phyloP scores from a whole-genome alignment of 2,797 vertebrate genomes.

The Ispidina picta region DNA sequence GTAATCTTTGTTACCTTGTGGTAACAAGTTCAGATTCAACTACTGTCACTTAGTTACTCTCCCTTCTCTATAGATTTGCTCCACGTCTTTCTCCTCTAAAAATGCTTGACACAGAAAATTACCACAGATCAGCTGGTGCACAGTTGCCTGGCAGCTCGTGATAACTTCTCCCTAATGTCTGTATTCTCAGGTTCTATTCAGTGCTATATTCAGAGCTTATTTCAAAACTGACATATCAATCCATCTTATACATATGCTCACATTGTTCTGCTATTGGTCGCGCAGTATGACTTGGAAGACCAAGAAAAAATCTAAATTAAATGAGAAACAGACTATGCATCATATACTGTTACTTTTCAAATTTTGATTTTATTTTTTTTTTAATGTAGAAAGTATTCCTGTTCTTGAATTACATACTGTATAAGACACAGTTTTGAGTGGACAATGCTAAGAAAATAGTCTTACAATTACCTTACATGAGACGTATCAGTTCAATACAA shows the following conservation, averaged over 20 bases:
- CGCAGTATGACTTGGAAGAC: background rate
- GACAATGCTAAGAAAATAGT: background rate
- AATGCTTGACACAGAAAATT: background rate
- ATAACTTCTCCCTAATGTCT: background rate
- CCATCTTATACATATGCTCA: background rate
- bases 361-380: background rate
- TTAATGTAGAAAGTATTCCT: background rate
- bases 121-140: background rate
- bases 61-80: background rate
- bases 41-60: background rate
- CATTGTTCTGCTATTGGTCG: background rate
- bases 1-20: background rate
- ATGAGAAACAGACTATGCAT: background rate
- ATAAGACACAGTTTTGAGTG: background rate
- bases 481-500: background rate
- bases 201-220: background rate
- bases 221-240: background rate
- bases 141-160: background rate
- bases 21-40: background rate
- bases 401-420: background rate
- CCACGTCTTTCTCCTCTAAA: background rate
- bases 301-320: background rate
- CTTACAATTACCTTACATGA: background rate
- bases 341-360: background rate
- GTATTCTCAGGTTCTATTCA: background rate